A percentile compares a stretch with the other conserved stretches of the same genome.
Conservation (phyloP, 2,888 invertebrate genomes). For the Drosophila algonquin region DNA sequence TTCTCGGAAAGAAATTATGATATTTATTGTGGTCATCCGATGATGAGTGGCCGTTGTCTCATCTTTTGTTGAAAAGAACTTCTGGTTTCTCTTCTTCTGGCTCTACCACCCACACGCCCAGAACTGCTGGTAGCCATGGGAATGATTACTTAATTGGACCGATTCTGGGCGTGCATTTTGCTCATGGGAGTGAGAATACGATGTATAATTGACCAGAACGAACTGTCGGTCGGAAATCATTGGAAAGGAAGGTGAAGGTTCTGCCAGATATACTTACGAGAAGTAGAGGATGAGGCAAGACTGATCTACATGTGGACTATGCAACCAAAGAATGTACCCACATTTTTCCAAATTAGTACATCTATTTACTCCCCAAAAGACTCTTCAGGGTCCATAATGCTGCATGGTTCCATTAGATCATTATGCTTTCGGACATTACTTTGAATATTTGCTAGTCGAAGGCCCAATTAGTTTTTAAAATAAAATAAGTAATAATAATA, state of each 20-base stretch:
- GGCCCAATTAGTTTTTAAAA: too few species aligned
- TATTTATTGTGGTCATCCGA: constrained; percentile 48
- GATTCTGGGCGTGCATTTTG: constrained; percentile 9
- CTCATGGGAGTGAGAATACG: background rate
- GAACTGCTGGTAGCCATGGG: constrained; percentile 21
- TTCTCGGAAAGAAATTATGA: constrained; percentile 71
- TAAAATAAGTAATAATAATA: too few species aligned
- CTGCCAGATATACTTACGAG: background rate
- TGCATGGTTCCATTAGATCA: too few species aligned
- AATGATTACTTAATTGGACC: constrained; percentile 37
- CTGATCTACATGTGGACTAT: background rate
- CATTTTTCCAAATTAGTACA: background rate
- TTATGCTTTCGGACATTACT: too few species aligned
- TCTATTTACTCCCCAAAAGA: too few species aligned
- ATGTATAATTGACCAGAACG: constrained; percentile 21
- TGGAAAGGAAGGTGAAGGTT: background rate
- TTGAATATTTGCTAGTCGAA: too few species aligned
- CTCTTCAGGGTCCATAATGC: too few species aligned
- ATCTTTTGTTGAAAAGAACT: constrained; percentile 28
- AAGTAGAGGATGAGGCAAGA: background rate
- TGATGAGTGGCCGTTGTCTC: constrained; percentile 43
- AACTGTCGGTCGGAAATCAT: constrained; percentile 10
- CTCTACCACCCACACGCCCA: constrained; percentile 18
- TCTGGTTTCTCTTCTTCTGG: constrained; percentile 24
- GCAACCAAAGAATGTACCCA: background rate